Percentiles rank a stretch among this genome's conserved stretches.
phyloP scores from a whole-genome alignment of 2,113 vertebrate genomes.

The Heterotis niloticus region DNA sequence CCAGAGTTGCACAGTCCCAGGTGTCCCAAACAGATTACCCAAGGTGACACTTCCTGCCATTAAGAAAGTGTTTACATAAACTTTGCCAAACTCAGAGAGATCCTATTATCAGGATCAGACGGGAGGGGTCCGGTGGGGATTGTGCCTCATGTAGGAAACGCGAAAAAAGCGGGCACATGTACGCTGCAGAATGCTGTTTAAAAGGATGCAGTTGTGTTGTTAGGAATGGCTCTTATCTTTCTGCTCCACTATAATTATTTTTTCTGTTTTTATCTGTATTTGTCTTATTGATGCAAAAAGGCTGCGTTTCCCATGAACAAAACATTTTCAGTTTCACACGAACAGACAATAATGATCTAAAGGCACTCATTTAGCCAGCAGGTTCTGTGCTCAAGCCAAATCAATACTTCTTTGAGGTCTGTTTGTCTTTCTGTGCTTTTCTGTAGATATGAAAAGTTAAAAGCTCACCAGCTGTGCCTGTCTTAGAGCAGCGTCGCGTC shows the following conservation, averaged over 20 bases:
- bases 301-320: conserved; percentile 13
- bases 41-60: conserved; percentile 13
- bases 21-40: conserved; percentile 24
- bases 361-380: too few species aligned
- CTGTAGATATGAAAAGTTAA: too few species aligned
- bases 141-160: conserved; percentile 14
- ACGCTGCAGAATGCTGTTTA: not conserved
- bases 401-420: too few species aligned
- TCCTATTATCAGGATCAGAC: not conserved
- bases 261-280: too few species aligned
- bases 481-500: too few species aligned
- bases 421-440: too few species aligned
- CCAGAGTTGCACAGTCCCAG: not conserved
- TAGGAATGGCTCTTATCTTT: conserved; percentile 6
- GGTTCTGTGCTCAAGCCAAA: too few species aligned
- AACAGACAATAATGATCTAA: not conserved
- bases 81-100: not conserved
- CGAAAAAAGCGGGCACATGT: not conserved
- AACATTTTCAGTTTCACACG: not conserved
- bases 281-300: not conserved
- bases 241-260: not conserved
- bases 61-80: conserved; percentile 22
- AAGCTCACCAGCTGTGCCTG: too few species aligned
- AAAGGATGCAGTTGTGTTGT: conserved; percentile 2
- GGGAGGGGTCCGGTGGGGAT: not conserved